These are phyloP conservation scores for Zaprionus bogoriensis DNA, from an alignment of 2,888 invertebrate species.

Conservation along the genomic window DNA sequence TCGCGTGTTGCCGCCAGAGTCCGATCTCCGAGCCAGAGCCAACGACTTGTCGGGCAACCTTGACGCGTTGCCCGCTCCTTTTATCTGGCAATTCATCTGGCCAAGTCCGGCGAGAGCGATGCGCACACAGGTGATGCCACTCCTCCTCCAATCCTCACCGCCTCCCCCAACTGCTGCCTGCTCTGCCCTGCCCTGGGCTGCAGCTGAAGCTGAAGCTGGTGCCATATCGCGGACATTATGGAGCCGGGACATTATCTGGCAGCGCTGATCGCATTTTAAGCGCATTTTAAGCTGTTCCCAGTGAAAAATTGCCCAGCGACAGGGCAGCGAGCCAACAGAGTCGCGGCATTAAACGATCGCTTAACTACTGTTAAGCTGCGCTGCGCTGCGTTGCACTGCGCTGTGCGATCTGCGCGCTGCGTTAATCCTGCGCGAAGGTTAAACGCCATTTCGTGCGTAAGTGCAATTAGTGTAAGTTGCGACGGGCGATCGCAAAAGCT, in stretches of 20 bases:
- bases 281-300: constrained; percentile 49
- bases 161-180: neutral
- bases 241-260: constrained; percentile 65
- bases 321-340: constrained; percentile 39
- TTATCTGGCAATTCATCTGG: constrained; percentile 56
- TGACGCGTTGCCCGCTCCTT: constrained; percentile 53
- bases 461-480: constrained; percentile 72
- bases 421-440: constrained; percentile 68
- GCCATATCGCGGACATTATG: constrained; percentile 60
- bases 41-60: constrained; percentile 67
- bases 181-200: neutral
- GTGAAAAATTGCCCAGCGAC: constrained; percentile 63
- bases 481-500: constrained; percentile 52
- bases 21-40: constrained; percentile 36
- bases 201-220: constrained; percentile 23
- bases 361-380: constrained; percentile 75
- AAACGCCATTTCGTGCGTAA: constrained; percentile 71
- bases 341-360: constrained; percentile 71
- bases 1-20: constrained; percentile 65
- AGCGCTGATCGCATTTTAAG: constrained; percentile 63
- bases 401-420: too few relatives aligned
- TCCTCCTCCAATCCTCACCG: neutral
- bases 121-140: constrained; percentile 43
- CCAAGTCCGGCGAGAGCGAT: constrained; percentile 3
- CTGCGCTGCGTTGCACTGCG: constrained; percentile 39